Evolutionary conservation across 2,888 invertebrate species (phyloP), one percentile per base, ranked within the genome.

Genomic region (Leptarthrus brevirostris): DNA sequence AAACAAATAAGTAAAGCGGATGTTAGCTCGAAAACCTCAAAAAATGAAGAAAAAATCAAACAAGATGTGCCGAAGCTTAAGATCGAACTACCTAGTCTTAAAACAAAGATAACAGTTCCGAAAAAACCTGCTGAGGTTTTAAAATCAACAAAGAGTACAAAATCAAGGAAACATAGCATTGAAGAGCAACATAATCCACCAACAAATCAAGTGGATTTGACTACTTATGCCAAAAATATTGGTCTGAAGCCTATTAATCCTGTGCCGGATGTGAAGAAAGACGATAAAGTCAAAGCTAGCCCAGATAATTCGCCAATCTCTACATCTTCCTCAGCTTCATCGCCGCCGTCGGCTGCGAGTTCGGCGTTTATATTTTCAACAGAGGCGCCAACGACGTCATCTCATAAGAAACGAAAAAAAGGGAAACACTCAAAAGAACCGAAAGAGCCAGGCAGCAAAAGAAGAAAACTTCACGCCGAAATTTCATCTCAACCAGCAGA

Each of bases 361-460:
- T 54, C 71, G 4, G 79, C 78, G 54, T 80, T 80, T 66, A 52
- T 77, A 5, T 78, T 79, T 74, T 64, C 64, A 0, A 22, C 47
- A 2, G 76, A 77, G 1, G 20, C 3, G 2, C 66, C 78, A 0
- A 77, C 77, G 0, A 79, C 80, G 0, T 80, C 81, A 0, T 82
- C 86, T 18, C 87, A 86, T 75, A 88, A 87, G 79, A 88, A 88
- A 79, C 83, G 88, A 30, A 88, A 88, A 79, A 88, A 88, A 82
- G 84, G 80, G 70, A 88, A 88, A 79, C 88, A 88, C 79, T 88
- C 88, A 1, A 87, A 87, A 79, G 86, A 86, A 74, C 85, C 87
- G 0, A 82, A 83, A 73, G 83, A 84, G 49, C 76, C 74, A 1
- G 58, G 82, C 47, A 81, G 83, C 34, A 88, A 88, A 77, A 85